Percentiles rank a stretch among this genome's conserved stretches.
phyloP scores from a whole-genome alignment of 2,888 invertebrate genomes.

The Diogma glabrata region DNA sequence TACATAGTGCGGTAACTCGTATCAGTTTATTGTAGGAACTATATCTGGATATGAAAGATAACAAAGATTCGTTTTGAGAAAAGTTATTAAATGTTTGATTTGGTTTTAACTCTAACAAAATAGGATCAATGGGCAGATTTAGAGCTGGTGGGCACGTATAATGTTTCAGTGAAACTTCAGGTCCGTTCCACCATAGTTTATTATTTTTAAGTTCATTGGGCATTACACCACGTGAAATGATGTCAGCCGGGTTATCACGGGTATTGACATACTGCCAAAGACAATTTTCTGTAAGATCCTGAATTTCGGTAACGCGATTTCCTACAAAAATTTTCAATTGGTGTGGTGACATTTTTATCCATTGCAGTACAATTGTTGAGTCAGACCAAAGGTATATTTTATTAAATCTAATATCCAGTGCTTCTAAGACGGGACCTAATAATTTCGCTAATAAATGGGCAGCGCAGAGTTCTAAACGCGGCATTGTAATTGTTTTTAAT shows the following conservation, averaged over 20 bases:
- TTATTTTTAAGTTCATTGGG: not conserved
- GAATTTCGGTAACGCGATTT: conserved; percentile 1
- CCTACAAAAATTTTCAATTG: not conserved
- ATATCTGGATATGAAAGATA: not conserved
- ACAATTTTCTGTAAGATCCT: not conserved
- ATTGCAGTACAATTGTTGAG: not conserved
- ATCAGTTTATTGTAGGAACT: not conserved
- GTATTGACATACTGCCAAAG: not conserved
- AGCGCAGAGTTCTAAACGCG: not conserved
- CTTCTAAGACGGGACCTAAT: not conserved
- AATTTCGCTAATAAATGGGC: conserved; percentile 2
- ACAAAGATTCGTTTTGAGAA: not conserved
- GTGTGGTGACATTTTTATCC: not conserved
- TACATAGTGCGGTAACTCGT: not conserved
- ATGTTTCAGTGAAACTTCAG: not conserved
- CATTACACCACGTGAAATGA: conserved; percentile 1
- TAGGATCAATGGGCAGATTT: not conserved
- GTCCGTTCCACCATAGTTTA: not conserved
- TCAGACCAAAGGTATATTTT: not conserved
- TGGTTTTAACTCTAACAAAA: not conserved
- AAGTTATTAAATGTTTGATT: not conserved
- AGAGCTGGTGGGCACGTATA: not conserved
- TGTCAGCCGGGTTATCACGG: not conserved
- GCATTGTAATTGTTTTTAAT: not conserved
- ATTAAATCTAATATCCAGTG: not conserved